A percentile compares a stretch with the other conserved stretches of the same genome.
Conservation (phyloP, 1,140 invertebrate species). For the Monomorium pharaonis region DNA sequence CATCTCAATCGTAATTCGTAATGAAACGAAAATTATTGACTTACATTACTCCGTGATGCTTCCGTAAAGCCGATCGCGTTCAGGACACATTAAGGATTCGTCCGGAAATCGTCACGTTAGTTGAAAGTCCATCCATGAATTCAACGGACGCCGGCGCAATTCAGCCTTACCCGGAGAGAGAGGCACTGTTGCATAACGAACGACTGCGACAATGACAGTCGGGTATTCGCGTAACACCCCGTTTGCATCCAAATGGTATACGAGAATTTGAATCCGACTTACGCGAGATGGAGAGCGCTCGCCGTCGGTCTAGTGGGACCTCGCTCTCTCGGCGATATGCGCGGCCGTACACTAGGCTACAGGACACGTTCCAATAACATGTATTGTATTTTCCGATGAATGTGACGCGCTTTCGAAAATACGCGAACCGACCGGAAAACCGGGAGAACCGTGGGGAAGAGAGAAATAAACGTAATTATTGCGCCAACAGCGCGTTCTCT, state of each 20-base stretch:
- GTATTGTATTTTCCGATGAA: slow-evolving; percentile 4
- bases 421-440: not conserved
- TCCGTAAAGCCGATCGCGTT: not conserved
- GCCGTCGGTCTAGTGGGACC: not conserved
- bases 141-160: not conserved
- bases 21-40: not conserved
- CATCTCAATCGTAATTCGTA: not conserved
- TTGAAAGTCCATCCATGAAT: not conserved
- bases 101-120: not conserved
- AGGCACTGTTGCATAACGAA: not conserved
- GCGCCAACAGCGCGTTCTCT: not conserved
- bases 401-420: slow-evolving; percentile 7
- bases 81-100: not conserved
- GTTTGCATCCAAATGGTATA: slow-evolving; percentile 2
- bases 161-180: too few species aligned
- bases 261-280: slow-evolving; percentile 10
- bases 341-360: not conserved
- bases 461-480: slow-evolving; percentile 1
- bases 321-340: not conserved
- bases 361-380: slow-evolving; percentile 7
- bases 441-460: not conserved
- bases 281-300: not conserved
- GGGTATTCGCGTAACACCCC: not conserved
- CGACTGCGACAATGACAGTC: not conserved
- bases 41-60: not conserved